A percentile compares a stretch with the other conserved stretches of the same genome.
These are phyloP conservation scores for Eolophus roseicapilla DNA, from an alignment of 2,113 vertebrate genomes.

Conservation along the genomic window DNA sequence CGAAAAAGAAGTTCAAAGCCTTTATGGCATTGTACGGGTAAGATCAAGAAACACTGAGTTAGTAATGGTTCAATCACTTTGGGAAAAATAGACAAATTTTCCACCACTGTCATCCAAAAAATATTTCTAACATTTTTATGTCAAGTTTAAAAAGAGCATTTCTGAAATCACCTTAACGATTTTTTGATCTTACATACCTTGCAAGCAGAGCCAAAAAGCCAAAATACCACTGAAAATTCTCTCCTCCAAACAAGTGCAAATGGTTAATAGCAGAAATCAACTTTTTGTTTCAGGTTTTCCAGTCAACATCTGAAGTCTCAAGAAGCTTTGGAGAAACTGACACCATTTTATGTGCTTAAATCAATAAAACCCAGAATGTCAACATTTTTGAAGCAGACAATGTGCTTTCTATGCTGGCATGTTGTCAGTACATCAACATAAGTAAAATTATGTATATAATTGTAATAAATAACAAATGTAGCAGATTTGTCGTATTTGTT, in stretches of 20 bases:
- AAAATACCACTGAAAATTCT: slow-evolving; percentile 13
- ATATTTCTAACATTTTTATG: slow-evolving; percentile 6
- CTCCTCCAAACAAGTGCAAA: background rate
- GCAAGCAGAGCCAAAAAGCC: background rate
- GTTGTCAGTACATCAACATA: background rate
- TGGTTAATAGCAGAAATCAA: background rate
- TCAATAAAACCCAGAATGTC: background rate
- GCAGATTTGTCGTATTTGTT: background rate
- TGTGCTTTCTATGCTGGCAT: background rate
- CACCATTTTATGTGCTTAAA: background rate
- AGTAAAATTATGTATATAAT: background rate
- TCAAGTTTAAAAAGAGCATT: background rate
- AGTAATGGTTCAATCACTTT: background rate
- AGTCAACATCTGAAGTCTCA: background rate
- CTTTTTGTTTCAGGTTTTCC: background rate
- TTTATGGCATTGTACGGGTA: background rate
- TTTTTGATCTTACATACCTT: slow-evolving; percentile 36
- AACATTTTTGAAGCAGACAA: background rate
- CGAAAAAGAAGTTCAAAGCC: slow-evolving; percentile 1
- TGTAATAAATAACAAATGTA: background rate
- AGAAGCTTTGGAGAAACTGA: background rate
- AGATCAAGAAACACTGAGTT: background rate
- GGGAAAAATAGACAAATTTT: slow-evolving; percentile 6
- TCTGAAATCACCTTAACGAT: slow-evolving; percentile 42
- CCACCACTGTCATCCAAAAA: slow-evolving; percentile 25